Evolutionary conservation across 2,113 vertebrate species (phyloP).

Genomic region (Piaya cayana): DNA sequence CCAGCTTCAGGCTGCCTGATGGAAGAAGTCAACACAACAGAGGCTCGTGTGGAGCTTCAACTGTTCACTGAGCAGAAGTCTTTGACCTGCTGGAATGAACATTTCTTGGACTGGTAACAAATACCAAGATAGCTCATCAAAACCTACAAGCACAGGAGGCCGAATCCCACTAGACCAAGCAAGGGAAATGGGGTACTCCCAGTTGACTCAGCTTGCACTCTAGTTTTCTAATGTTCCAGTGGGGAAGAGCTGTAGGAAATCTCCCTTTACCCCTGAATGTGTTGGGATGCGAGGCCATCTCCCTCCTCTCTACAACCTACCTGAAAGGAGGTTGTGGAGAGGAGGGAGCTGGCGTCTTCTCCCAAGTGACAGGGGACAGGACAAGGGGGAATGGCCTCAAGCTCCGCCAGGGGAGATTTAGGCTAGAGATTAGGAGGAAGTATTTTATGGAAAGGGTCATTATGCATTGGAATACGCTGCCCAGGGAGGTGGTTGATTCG

Average conservation of each 20-base stretch:
- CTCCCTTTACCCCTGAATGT: neutral
- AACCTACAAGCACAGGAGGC: neutral
- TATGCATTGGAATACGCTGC: too few relatives aligned
- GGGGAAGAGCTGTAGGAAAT: neutral
- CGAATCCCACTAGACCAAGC: neutral
- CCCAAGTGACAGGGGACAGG: too few relatives aligned
- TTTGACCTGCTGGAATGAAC: neutral
- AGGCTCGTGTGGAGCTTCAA: fast-evolving
- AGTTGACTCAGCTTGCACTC: fast-evolving
- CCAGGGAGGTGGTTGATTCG: too few relatives aligned
- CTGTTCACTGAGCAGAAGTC: neutral
- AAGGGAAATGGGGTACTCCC: neutral
- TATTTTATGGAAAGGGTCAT: too few relatives aligned
- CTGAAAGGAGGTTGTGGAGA: too few relatives aligned
- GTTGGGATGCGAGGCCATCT: too few relatives aligned
- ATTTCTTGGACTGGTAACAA: fast-evolving
- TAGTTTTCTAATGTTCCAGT: fast-evolving
- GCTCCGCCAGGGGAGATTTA: too few relatives aligned
- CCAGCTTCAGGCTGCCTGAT: neutral
- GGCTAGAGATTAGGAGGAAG: too few relatives aligned
- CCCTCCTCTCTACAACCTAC: too few relatives aligned
- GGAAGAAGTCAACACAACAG: neutral
- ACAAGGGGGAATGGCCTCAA: too few relatives aligned
- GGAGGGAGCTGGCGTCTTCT: too few relatives aligned
- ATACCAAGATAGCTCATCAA: neutral